Base-by-base conservation (phyloP, 1,140 invertebrate genomes). In the Drosophila lacertosa region DNA sequence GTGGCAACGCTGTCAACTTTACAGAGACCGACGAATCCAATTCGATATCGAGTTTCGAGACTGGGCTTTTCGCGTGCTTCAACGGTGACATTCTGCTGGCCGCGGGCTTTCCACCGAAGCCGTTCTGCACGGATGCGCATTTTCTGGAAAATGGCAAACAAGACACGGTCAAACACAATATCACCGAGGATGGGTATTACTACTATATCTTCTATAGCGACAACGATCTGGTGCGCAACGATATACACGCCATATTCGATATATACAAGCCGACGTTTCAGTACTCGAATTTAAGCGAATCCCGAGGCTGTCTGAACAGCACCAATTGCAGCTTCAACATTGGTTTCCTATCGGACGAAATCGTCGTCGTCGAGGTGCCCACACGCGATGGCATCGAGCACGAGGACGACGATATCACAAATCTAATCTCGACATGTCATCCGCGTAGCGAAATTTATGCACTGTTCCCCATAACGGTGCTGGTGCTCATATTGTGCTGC, bases 141-240 rank as follows among this genome's bases (percentile, higher is more conserved):
- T 95, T 95, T 75, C 92, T 96, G 74, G 93, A 95, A 51, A 18
- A 39, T 7, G 94, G 92, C 20, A 92, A 93, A 10, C 92, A 92
- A 24, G 93, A 93, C 47, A 94, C 94, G 84, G 93, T 95, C 79
- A 90, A 93, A 48, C 95, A 96, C 82, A 93, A 96, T 70, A 94
- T 96, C 10, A 90, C 92, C 22, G 92, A 93, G 37, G 94, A 96
- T 91, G 96, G 95, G 6, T 97, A 97, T 90, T 97, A 96, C 90
- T 97, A 97, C 92, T 97, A 96, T 86, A 96, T 97, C 68, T 97
- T 97, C 92, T 97, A 96, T 79, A 96, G 95, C 77, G 96, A 97
- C 86, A 96, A 96, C 92, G 96, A 97, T 90, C 92, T 94, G 60
- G 94, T 95, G 7, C 93, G 92, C 4, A 97, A 97, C 91, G 94